Evolutionary conservation across 2,888 invertebrate genomes (phyloP), one percentile per base, ranked within the genome.

Genomic region (Hyles lineata): DNA sequence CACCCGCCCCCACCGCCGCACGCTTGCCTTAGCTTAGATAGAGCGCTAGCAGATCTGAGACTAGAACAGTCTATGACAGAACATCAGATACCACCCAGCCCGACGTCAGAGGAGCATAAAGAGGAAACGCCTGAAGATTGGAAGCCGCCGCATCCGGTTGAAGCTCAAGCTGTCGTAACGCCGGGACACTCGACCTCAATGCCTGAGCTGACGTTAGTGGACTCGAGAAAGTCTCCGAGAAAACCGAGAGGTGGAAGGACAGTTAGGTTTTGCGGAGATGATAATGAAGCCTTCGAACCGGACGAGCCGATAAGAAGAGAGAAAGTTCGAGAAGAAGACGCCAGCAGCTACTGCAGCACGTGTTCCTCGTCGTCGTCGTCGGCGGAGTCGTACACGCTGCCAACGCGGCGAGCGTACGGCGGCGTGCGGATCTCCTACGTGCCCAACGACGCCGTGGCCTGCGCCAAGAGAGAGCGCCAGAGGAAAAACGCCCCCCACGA

Each of bases 381-480:
- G 78, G 97, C 98, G 78, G 97, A 97, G 83, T 97, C 98, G 78
- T 98, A 98, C 89, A 97, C 98, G 76, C 92, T 98, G 82, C 98
- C 98, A 5, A 96, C 98, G 60, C 93, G 98, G 79, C 95, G 97
- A 74, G 97, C 97, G 71, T 98, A 98, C 87, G 98, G 98, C 73
- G 98, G 98, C 60, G 98, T 98, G 19, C 94, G 98, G 79, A 98
- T 98, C 83, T 98, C 98, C 15, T 99, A 98, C 92, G 98, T 98
- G 78, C 98, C 98, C 80, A 98, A 98, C 90, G 98, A 98, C 91
- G 97, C 98, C 7, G 95, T 98, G 70, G 98, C 98, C 74, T 97
- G 97, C 85, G 98, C 98, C 70, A 95, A 96, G 81, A 95, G 97
- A 76, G 96, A 97, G 72, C 95, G 97, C 79, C 95, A 89, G 85